Percentiles rank a stretch among this genome's conserved stretches.
phyloP scores from a whole-genome alignment of 2,113 vertebrate species.

The Daubentonia madagascariensis region DNA sequence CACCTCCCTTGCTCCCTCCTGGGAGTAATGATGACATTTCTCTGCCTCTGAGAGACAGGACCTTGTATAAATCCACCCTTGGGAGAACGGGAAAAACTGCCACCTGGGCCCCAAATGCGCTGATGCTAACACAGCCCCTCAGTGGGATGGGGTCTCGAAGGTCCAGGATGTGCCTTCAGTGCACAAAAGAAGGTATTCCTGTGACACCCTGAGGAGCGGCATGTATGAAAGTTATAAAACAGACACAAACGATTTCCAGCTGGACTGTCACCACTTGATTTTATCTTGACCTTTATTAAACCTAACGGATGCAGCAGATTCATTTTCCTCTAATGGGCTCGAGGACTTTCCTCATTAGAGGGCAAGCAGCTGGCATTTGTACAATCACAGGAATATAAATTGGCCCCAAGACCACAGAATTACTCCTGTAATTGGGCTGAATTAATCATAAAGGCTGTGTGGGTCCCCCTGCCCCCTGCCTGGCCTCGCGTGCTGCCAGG shows the following conservation, averaged over 20 bases:
- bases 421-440: constrained; percentile 78
- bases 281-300: constrained; percentile 68
- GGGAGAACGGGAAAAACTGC: rapidly evolving
- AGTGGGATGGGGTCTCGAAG: background rate
- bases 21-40: rapidly evolving
- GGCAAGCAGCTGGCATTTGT: constrained; percentile 67
- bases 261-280: constrained; percentile 17
- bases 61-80: rapidly evolving
- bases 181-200: background rate
- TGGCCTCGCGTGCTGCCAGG: constrained; percentile 33
- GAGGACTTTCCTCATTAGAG: constrained; percentile 75
- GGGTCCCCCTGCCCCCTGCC: background rate
- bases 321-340: constrained; percentile 79
- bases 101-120: rapidly evolving
- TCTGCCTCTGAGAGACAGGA: background rate
- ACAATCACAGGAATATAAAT: constrained; percentile 65
- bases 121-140: background rate
- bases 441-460: constrained; percentile 74
- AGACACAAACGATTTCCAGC: constrained; percentile 14
- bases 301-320: constrained; percentile 65
- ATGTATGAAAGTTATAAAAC: rapidly evolving
- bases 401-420: constrained; percentile 69
- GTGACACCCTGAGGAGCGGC: rapidly evolving
- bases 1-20: background rate
- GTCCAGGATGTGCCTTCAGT: rapidly evolving